Base-by-base conservation (phyloP, 1,140 invertebrate genomes). In the Camponotus pennsylvanicus region DNA sequence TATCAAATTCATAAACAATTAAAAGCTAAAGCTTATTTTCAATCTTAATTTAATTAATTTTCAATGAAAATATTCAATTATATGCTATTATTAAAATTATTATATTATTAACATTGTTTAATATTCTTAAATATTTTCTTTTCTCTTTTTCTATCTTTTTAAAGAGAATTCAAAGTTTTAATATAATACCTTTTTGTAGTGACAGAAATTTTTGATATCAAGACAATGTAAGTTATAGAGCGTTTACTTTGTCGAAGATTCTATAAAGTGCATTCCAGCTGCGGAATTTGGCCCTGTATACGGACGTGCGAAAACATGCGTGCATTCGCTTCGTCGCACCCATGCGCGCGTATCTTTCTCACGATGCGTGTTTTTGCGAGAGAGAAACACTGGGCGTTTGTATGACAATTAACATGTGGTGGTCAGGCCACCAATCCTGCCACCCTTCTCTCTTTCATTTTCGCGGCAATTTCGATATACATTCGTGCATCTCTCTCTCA, bases 351-450 rank as follows among this genome's bases (percentile, higher is more conserved):
- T 61, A 6, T 45, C 57, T 64, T 45, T 64, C 75, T 77, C 73
- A 18, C 15, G 83, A 86, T 86, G 42, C 59, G 87, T 89, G 89
- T 93, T 92, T 92, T 92, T 92, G 86, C 86, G 78, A 57, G 42
- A 69, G 87, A 86, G 83, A 90, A 45, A 76, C 76, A 87, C 70
- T 49, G 88, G 82, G 87, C 91, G 89, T 92, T 92, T 90, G 90
- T 88, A 87, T 86, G 91, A 93, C 90, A 92, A 93, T 93, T 93
- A 93, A 93, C 92, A 92, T 91, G 87, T 89, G 78, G 88, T 88
- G 91, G 89, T 88, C 83, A 85, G 85, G 76, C 71, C 88, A 89
- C 89, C 85, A 88, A 88, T 89, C 84, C 34, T 87, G 78, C 18
- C 32, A 34, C 63, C 40, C 59, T 45, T 69, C 27, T 75, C 78